Percentiles rank a stretch among this genome's conserved stretches.
These are phyloP conservation scores for Scaptomyza hsui DNA, from an alignment of 1,140 invertebrate genomes.

Conservation along the genomic window DNA sequence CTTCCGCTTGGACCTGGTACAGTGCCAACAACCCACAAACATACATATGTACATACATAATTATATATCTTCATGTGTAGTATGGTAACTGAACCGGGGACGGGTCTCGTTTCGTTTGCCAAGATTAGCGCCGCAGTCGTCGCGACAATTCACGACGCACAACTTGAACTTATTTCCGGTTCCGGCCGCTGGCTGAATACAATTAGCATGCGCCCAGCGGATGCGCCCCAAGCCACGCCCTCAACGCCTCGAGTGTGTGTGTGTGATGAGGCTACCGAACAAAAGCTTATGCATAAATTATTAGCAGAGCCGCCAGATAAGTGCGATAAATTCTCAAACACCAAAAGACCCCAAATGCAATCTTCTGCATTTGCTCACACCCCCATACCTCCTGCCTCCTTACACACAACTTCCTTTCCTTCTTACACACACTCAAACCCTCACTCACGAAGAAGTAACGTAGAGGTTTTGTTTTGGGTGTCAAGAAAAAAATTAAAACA, in stretches of 20 bases:
- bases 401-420: slow-evolving; percentile 2
- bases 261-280: slow-evolving; percentile 29
- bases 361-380: slow-evolving; percentile 62
- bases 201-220: slow-evolving; percentile 55
- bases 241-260: neutral
- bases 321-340: slow-evolving; percentile 74
- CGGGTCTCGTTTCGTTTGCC: slow-evolving; percentile 47
- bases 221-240: slow-evolving; percentile 24
- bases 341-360: slow-evolving; percentile 55
- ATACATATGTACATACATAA: too few relatives aligned
- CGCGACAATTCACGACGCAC: slow-evolving; percentile 55
- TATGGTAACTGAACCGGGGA: neutral
- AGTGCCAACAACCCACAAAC: neutral
- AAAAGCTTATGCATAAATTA: slow-evolving; percentile 79
- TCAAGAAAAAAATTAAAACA: slow-evolving; percentile 53
- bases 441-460: neutral
- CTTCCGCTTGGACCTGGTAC: slow-evolving; percentile 6
- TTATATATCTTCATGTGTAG: neutral
- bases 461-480: slow-evolving; percentile 55
- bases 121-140: slow-evolving; percentile 63
- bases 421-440: neutral
- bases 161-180: slow-evolving; percentile 77
- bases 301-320: slow-evolving; percentile 67
- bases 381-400: neutral
- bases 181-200: slow-evolving; percentile 71